Evolutionary conservation across 2,113 vertebrate species (phyloP).

Genomic region (Chloroceryle aenea): DNA sequence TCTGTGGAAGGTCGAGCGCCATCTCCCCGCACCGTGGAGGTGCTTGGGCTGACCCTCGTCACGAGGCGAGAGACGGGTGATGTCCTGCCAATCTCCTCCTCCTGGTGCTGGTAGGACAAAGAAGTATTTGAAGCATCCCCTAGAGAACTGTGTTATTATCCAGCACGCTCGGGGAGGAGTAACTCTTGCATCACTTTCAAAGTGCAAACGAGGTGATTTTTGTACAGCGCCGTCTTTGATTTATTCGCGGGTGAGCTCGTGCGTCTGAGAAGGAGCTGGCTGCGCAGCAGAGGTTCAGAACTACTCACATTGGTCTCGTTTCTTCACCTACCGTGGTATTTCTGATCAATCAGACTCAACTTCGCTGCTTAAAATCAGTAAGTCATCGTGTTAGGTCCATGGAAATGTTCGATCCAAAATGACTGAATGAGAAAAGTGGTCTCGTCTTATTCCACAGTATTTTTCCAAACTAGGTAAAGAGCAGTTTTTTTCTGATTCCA

Average conservation of each 20-base stretch:
- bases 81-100: neutral
- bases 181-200: neutral
- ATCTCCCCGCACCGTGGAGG: neutral
- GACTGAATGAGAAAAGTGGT: neutral
- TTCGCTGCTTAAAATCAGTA: neutral
- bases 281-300: neutral
- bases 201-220: neutral
- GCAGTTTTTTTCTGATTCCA: neutral
- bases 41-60: neutral
- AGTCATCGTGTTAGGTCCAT: rapidly evolving
- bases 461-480: neutral
- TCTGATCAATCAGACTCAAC: neutral
- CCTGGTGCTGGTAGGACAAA: neutral
- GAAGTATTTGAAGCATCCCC: neutral
- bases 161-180: neutral
- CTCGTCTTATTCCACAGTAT: rapidly evolving
- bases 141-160: neutral
- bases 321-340: neutral
- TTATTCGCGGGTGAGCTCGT: neutral
- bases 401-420: rapidly evolving
- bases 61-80: neutral
- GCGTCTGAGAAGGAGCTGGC: neutral
- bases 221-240: neutral
- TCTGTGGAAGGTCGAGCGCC: neutral
- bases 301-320: rapidly evolving